Conservation (phyloP, 1,140 invertebrate genomes). For the Cydia strobilella region DNA sequence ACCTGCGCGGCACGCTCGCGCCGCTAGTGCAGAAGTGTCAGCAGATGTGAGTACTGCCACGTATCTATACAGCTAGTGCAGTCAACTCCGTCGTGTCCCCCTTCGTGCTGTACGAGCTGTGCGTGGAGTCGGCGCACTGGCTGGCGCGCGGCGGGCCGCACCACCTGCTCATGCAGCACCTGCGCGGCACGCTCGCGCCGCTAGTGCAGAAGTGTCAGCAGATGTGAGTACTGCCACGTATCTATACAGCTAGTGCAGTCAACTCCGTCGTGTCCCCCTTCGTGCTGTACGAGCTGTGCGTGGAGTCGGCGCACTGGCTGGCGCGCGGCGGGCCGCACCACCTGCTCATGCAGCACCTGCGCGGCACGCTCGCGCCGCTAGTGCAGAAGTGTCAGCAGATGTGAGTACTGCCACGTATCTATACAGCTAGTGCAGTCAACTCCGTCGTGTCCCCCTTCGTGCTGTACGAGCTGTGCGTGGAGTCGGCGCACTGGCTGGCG, state of each 20-base stretch:
- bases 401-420: not conserved
- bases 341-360: slow-evolving; percentile 88
- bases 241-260: too few species aligned
- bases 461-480: slow-evolving; percentile 93
- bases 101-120: slow-evolving; percentile 93
- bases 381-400: slow-evolving; percentile 96
- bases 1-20: not conserved
- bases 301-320: slow-evolving; percentile 92
- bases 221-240: slow-evolving; percentile 52
- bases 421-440: too few species aligned
- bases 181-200: slow-evolving; percentile 81
- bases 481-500: slow-evolving; percentile 91
- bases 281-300: slow-evolving; percentile 92
- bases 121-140: slow-evolving; percentile 92
- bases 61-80: too few species aligned
- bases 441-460: too few species aligned
- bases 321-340: slow-evolving; percentile 86
- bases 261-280: too few species aligned
- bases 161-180: slow-evolving; percentile 87
- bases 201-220: too few species aligned
- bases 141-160: slow-evolving; percentile 87
- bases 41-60: slow-evolving; percentile 59
- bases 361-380: slow-evolving; percentile 90
- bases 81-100: too few species aligned
- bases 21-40: slow-evolving; percentile 1